Base-by-base conservation (phyloP, 2,797 vertebrate genomes). In the Molossus alvarezi region DNA sequence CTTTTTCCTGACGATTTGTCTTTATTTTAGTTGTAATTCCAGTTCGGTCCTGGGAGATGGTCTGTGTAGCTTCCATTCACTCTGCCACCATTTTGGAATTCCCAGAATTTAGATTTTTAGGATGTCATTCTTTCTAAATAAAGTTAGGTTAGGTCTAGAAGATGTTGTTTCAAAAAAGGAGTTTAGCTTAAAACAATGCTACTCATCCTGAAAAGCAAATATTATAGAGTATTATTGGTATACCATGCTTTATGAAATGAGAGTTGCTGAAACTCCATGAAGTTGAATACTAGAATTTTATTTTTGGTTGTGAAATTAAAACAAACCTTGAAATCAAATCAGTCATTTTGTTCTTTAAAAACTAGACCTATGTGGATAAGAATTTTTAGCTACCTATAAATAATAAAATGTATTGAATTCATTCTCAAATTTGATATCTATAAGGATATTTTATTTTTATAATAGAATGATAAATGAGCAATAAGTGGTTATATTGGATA, bases 81-180 rank as follows among this genome's bases (percentile, higher is more conserved):
- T 33, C 33, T 33, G 33, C 33, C 33, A 33, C 33, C 33, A 33
- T 33, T 33, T 33, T 33, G 33, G 33, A 33, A 33, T 33, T 33
- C 33, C 33, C 33, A 60, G 27, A 90, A 79, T 71, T 93, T 90
- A 58, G 13, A 62, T 1, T 88, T 57, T 65, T 67, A 94, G 51
- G 8, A 45, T 76, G 4, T 27, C 14, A 62, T 80, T 76, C 15
- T 60, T 90, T 90, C 14, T 76, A 88, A 90, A 80, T 94, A 86
- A 62, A 65, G 5, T 57, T 23, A 82, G 10, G 15, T n/a, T 75
- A 23, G 37, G 7, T 33, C 29, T 73, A 58, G 45, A 82, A 90
- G 41, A 53, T 8, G 9, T 21, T 17, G 23, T 76, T 92, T 27
- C 25, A 83, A 82, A 87, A 48, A 18, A 87, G 5, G 18, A 64